These are phyloP conservation scores for Habropoda laboriosa DNA, from an alignment of 1,140 invertebrate species.

Conservation along the genomic window DNA sequence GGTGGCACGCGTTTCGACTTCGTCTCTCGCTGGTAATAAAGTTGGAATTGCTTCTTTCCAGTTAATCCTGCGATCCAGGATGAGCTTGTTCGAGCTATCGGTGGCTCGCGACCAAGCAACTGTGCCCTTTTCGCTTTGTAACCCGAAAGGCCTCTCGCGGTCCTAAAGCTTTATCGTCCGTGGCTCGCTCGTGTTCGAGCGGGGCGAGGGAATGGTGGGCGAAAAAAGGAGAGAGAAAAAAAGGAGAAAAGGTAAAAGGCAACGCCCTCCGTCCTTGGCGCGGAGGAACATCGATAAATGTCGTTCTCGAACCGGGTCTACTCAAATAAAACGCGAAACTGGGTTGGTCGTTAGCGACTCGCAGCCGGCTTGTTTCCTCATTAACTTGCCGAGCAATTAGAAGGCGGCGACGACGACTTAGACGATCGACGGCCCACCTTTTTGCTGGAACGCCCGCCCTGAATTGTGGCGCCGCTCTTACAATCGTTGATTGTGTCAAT, in stretches of 20 bases:
- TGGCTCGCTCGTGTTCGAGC: conserved; percentile 30
- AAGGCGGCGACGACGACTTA: background rate
- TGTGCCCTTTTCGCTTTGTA: conserved; percentile 38
- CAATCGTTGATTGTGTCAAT: background rate
- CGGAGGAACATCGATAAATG: conserved; percentile 63
- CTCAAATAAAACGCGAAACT: conserved; percentile 64
- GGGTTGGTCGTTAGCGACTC: conserved; percentile 44
- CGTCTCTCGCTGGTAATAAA: background rate
- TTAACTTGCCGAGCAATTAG: conserved; percentile 36
- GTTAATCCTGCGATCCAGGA: background rate
- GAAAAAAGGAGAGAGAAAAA: background rate
- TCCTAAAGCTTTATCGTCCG: conserved; percentile 38
- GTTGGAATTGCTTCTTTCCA: background rate
- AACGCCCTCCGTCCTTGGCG: conserved; percentile 56
- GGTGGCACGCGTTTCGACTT: background rate
- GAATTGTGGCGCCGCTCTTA: background rate
- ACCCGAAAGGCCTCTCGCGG: background rate
- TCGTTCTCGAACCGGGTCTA: conserved; percentile 48
- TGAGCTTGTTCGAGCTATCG: conserved; percentile 3
- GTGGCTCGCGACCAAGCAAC: conserved; percentile 20
- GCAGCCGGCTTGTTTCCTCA: conserved; percentile 31
- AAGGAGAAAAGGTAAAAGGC: conserved; percentile 42
- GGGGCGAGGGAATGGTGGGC: background rate
- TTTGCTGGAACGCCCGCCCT: background rate
- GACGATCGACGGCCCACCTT: background rate